phyloP scores from a whole-genome alignment of 2,888 invertebrate genomes.

The Stratiomys singularior region DNA sequence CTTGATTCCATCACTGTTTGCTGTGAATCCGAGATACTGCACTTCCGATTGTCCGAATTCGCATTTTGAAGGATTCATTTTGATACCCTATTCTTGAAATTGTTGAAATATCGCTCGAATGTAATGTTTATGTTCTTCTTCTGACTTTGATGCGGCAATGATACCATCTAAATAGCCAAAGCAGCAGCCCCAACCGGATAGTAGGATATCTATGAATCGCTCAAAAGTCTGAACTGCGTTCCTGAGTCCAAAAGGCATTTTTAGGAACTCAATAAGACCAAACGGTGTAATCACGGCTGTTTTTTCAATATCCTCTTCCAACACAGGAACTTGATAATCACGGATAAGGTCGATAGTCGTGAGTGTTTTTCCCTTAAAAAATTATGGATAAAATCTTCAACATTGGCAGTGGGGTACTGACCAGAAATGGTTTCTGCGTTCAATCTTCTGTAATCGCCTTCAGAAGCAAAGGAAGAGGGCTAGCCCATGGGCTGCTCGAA shows the following conservation, averaged over 20 bases:
- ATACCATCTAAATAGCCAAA: slow-evolving; percentile 26
- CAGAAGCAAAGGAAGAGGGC: no score
- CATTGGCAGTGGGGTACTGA: neutral
- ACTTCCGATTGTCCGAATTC: neutral
- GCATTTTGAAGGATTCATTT: slow-evolving; percentile 19
- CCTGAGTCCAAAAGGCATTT: slow-evolving; percentile 58
- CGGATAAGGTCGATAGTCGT: neutral
- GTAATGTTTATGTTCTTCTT: slow-evolving; percentile 17
- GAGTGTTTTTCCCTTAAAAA: neutral
- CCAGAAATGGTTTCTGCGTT: neutral
- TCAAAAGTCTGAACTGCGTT: slow-evolving; percentile 32
- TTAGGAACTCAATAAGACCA: slow-evolving; percentile 58
- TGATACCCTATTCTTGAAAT: slow-evolving; percentile 6
- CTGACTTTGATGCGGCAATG: neutral
- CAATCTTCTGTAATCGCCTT: neutral
- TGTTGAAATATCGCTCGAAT: slow-evolving; percentile 11
- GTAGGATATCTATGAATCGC: slow-evolving; percentile 1
- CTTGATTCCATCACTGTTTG: slow-evolving; percentile 4
- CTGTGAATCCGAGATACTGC: slow-evolving; percentile 7
- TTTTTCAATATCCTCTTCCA: neutral
- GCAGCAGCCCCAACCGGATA: neutral
- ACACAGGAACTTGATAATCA: neutral
- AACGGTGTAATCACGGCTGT: slow-evolving; percentile 53
- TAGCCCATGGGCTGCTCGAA: no score
- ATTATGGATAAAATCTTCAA: neutral